A percentile compares a stretch with the other conserved stretches of the same genome.
phyloP scores from a whole-genome alignment of 1,140 invertebrate species.

The Zaprionus africanus region DNA sequence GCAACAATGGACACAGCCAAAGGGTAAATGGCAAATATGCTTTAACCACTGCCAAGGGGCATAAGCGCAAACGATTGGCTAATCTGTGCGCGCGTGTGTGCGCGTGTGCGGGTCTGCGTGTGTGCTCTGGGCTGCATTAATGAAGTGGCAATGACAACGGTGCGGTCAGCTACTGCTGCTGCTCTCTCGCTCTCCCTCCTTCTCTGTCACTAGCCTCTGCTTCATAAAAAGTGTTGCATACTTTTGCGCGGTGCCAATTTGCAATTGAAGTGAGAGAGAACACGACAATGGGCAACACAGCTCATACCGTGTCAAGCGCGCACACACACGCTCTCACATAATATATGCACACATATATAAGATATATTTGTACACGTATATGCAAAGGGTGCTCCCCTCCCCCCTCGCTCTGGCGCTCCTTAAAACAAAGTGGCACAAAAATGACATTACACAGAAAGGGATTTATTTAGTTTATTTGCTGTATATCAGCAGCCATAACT shows the following conservation, averaged over 20 bases:
- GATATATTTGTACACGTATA: slow-evolving; percentile 5
- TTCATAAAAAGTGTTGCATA: slow-evolving; percentile 32
- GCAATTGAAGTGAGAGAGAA: slow-evolving; percentile 45
- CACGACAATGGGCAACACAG: slow-evolving; percentile 14
- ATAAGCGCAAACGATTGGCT: slow-evolving; percentile 44
- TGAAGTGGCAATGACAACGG: slow-evolving; percentile 60
- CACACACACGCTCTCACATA: not conserved
- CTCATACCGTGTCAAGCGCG: slow-evolving; percentile 19
- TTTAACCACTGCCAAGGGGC: slow-evolving; percentile 37
- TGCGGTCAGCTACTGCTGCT: slow-evolving; percentile 13
- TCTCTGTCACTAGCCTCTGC: not conserved
- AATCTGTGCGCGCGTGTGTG: slow-evolving; percentile 48
- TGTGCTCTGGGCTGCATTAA: slow-evolving; percentile 42
- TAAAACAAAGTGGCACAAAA: slow-evolving; percentile 63
- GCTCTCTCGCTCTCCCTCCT: not conserved
- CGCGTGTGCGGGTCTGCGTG: slow-evolving; percentile 35
- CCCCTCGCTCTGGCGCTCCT: not conserved
- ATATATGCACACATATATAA: not conserved
- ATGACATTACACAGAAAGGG: slow-evolving; percentile 72
- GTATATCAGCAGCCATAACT: slow-evolving; percentile 82
- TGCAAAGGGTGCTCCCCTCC: not conserved
- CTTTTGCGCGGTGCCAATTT: slow-evolving; percentile 50
- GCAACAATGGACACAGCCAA: slow-evolving; percentile 29
- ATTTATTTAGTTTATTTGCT: slow-evolving; percentile 82
- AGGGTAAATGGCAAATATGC: slow-evolving; percentile 56